phyloP scores from a whole-genome alignment of 2,797 vertebrate species.

The Orestias chungarensis region DNA sequence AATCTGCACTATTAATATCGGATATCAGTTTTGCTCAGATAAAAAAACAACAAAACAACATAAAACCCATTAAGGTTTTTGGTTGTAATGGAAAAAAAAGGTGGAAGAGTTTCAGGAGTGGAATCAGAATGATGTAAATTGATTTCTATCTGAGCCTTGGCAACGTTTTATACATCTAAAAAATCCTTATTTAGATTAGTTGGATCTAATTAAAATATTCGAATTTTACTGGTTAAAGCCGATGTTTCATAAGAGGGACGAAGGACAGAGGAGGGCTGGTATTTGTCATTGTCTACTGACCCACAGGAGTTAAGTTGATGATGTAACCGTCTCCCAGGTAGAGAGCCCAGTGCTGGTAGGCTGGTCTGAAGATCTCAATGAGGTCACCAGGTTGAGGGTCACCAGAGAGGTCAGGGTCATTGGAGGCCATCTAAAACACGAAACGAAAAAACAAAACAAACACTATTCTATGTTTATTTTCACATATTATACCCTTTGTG shows the following conservation, averaged over 20 bases:
- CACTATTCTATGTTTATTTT: conserved; percentile 1
- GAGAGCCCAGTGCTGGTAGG: conserved; percentile 95
- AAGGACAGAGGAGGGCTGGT: background rate
- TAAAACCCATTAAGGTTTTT: no score
- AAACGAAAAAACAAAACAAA: background rate
- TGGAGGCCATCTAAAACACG: conserved; percentile 83
- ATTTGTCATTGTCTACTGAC: conserved; percentile 73
- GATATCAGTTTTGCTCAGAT: no score
- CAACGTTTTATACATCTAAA: no score
- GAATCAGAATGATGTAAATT: background rate
- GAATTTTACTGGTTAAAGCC: no score
- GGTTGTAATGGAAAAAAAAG: no score
- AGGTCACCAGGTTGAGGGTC: conserved; percentile 91
- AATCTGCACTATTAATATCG: no score
- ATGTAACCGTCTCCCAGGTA: conserved; percentile 94
- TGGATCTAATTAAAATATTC: no score
- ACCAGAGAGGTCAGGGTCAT: conserved; percentile 67
- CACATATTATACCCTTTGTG: background rate
- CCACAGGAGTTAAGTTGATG: conserved; percentile 88
- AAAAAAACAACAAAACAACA: no score
- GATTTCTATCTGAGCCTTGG: background rate
- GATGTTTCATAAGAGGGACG: background rate
- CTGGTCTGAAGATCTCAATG: conserved; percentile 91
- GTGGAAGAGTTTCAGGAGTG: no score
- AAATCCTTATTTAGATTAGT: background rate